Evolutionary conservation across 2,113 vertebrate genomes (phyloP).

Genomic region (Motacilla alba): DNA sequence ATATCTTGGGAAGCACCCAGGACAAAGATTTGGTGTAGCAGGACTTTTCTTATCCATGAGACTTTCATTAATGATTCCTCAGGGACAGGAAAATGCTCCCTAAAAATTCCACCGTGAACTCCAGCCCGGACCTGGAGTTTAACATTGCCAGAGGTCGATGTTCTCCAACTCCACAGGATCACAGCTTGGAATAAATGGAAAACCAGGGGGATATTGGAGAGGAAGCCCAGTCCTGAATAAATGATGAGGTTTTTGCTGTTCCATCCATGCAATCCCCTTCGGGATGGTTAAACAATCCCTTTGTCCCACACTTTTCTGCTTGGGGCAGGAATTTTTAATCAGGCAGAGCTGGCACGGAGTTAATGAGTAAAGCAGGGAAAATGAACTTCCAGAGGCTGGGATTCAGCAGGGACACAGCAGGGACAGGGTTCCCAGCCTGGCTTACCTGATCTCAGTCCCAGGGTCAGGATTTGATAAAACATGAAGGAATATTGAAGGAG

Average conservation of each 20-base stretch:
- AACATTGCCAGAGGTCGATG: background rate
- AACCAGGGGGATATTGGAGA: background rate
- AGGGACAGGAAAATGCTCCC: background rate
- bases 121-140: background rate
- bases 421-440: background rate
- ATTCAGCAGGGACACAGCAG: background rate
- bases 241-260: background rate
- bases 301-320: background rate
- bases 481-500: background rate
- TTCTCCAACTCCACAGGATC: background rate
- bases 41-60: rapidly evolving
- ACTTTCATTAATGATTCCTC: background rate
- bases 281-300: background rate
- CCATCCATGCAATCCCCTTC: background rate
- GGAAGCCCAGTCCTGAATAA: background rate
- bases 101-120: background rate
- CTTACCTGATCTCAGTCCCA: background rate
- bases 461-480: background rate
- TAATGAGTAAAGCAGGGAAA: background rate
- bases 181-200: background rate
- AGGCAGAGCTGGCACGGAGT: background rate
- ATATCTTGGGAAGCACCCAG: background rate
- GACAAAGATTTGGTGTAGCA: background rate
- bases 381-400: background rate
- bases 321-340: background rate